Evolutionary conservation across 2,113 vertebrate species (phyloP), one percentile per base, ranked within the genome.

Genomic region (Gulo gulo): DNA sequence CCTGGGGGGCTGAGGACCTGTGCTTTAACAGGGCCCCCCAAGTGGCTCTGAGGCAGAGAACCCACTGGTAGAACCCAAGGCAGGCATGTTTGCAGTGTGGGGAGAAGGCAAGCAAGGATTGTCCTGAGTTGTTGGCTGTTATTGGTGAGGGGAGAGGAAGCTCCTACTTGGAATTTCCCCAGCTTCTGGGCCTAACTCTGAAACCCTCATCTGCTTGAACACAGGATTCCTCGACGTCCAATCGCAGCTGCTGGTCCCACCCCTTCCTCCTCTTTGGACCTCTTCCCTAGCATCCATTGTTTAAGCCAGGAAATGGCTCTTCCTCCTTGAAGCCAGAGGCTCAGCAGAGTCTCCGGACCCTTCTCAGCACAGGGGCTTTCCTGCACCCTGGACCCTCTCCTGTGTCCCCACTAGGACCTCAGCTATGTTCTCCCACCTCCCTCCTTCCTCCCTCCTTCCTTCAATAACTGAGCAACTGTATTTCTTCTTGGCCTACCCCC

Each of bases 261-360:
- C 97, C 69, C 97, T 98, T 97, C 98, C 93, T 97, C 93, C 88
- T 94, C 96, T 88, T 59, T 82, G 94, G 80, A 87, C 76, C 52
- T 96, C 93, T 97, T 98, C 91, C 97, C 95, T 95, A 55, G 65
- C 97, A 91, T 95, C 94, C 94, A 98, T 98, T 98, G 98, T 98
- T 98, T 73, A 86, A 65, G 92, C 84, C 98, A 98, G 98, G 98
- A 98, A 98, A 92, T 57, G 52, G 95, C 88, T 95, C 91, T 98
- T 98, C 97, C 97, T 98, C 93, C 96, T 87, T 88, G 86, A 98
- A 97, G 84, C 82, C 84, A 96, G 94, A 88, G 89, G 73, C 91
- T 98, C 84, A 82, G 52, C 55, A 39, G 90, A 96, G 76, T 94
- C 94, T 96, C 34, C 80, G 63, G 76, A 88, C 84, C 88, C 82